Evolutionary conservation across 2,113 vertebrate genomes (phyloP).

Genomic region (Himantopus leucocephalus): DNA sequence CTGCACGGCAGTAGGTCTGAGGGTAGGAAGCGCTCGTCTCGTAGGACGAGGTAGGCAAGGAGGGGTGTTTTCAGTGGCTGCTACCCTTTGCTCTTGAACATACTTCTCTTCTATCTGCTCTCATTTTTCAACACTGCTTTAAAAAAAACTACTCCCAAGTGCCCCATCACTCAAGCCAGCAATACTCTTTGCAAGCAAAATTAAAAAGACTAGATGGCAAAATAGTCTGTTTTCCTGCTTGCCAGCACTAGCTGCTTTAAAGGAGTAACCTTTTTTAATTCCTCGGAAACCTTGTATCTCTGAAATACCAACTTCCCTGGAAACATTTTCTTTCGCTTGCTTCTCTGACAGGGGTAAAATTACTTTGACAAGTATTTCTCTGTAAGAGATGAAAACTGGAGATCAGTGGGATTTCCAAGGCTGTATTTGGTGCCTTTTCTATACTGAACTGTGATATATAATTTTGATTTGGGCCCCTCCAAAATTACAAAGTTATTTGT

Average conservation of each 20-base stretch:
- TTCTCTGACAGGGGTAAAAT: slow-evolving; percentile 1
- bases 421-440: background rate
- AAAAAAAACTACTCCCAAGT: background rate
- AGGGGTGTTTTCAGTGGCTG: background rate
- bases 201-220: background rate
- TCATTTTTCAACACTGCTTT: background rate
- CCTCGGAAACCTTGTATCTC: background rate
- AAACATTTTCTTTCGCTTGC: background rate
- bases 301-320: background rate
- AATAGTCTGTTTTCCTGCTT: background rate
- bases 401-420: slow-evolving; percentile 11
- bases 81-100: background rate
- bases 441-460: background rate
- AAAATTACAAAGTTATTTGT: background rate
- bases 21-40: background rate
- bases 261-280: background rate
- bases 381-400: background rate
- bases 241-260: background rate
- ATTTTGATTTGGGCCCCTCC: slow-evolving; percentile 1
- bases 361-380: background rate
- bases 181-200: background rate
- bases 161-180: background rate
- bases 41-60: accelerated
- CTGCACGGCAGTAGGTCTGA: background rate
- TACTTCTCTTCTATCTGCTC: background rate